A percentile compares a stretch with the other conserved stretches of the same genome.
phyloP scores from a whole-genome alignment of 2,797 vertebrate genomes.

The Novumbra hubbsi region DNA sequence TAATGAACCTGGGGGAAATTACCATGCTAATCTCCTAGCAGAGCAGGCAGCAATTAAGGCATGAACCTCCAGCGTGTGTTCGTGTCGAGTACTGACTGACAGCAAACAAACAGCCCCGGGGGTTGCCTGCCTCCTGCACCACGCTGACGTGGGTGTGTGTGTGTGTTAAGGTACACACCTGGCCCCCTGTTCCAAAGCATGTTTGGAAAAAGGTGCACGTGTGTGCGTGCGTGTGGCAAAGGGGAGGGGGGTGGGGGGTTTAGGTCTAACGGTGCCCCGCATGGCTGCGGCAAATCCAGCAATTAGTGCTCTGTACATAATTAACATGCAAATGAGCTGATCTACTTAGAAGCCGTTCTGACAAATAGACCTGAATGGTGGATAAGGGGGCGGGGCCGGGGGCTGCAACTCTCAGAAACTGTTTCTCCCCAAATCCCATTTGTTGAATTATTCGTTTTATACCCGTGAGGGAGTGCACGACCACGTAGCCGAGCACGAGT shows the following conservation, averaged over 20 bases:
- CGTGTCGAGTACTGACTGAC: slow-evolving; percentile 61
- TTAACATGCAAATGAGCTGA: slow-evolving; percentile 84
- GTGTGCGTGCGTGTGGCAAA: slow-evolving; percentile 20
- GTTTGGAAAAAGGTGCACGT: slow-evolving; percentile 43
- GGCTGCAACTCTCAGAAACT: slow-evolving; percentile 37
- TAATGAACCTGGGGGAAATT: slow-evolving; percentile 79
- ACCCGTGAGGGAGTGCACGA: slow-evolving; percentile 42
- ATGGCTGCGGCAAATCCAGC: slow-evolving; percentile 72
- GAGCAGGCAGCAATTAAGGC: slow-evolving; percentile 70
- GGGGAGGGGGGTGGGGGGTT: slow-evolving; percentile 13
- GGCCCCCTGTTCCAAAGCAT: slow-evolving; percentile 49
- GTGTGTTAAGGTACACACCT: slow-evolving; percentile 49
- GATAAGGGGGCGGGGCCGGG: slow-evolving; percentile 50
- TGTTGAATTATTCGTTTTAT: slow-evolving; percentile 50
- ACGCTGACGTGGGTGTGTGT: slow-evolving; percentile 24
- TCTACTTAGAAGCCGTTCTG: slow-evolving; percentile 75
- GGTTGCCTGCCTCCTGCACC: slow-evolving; percentile 38
- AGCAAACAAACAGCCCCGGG: slow-evolving; percentile 69
- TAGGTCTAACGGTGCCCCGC: slow-evolving; percentile 55
- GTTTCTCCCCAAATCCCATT: slow-evolving; percentile 53
- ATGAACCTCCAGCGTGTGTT: slow-evolving; percentile 63
- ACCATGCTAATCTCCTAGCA: slow-evolving; percentile 74
- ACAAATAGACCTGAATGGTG: slow-evolving; percentile 61
- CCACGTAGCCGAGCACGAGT: slow-evolving; percentile 15
- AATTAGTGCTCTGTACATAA: slow-evolving; percentile 80